Conservation (phyloP, 2,888 invertebrate genomes). For the Sminthurinus aureus region DNA sequence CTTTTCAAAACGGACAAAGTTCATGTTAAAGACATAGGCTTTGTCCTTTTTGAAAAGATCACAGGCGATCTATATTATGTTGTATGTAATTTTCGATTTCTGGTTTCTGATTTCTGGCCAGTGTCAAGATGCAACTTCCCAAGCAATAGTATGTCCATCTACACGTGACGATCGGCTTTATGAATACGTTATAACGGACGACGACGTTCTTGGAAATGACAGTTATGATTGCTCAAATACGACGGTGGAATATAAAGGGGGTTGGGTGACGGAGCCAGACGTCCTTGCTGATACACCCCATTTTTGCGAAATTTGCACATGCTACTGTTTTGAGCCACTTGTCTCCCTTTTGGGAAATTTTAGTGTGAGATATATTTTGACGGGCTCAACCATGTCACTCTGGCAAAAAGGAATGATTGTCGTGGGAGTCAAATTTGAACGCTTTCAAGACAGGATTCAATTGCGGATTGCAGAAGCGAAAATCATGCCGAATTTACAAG, state of each 20-base stretch:
- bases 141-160: slow-evolving; percentile 37
- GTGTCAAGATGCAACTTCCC: slow-evolving; percentile 39
- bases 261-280: slow-evolving; percentile 40
- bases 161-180: slow-evolving; percentile 33
- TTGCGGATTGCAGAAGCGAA: slow-evolving; percentile 37
- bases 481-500: slow-evolving; percentile 17
- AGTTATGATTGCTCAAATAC: slow-evolving; percentile 22
- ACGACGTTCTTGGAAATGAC: slow-evolving; percentile 32
- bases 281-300: slow-evolving; percentile 39
- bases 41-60: too few relatives aligned
- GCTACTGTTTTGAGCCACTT: slow-evolving; percentile 44
- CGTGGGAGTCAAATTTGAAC: slow-evolving; percentile 37
- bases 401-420: slow-evolving; percentile 18
- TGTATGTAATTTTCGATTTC: slow-evolving; percentile 14
- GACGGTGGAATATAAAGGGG: slow-evolving; percentile 18
- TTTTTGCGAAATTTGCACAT: slow-evolving; percentile 42
- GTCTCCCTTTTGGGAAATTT: slow-evolving; percentile 20
- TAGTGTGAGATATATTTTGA: slow-evolving; percentile 20
- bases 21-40: too few relatives aligned
- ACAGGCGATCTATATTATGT: too few relatives aligned
- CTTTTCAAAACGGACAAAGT: too few relatives aligned
- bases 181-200: slow-evolving; percentile 33
- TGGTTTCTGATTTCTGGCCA: not conserved
- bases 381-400: not conserved
- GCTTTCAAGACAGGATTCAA: slow-evolving; percentile 40